Base-by-base conservation (phyloP, 1,140 invertebrate genomes). In the Piezodorus guildinii region DNA sequence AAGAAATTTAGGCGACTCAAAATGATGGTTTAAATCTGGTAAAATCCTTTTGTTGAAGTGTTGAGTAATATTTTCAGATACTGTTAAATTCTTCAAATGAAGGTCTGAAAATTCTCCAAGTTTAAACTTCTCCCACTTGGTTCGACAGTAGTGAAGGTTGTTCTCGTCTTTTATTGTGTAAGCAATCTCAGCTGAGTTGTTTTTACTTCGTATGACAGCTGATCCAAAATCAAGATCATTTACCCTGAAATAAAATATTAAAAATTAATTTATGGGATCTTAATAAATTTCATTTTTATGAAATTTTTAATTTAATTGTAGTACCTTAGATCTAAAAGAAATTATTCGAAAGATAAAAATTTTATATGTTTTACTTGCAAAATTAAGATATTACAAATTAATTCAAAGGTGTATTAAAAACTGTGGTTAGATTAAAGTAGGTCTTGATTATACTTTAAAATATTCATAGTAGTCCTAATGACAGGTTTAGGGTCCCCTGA, bases 1-100 rank as follows among this genome's bases (percentile, higher is more conserved):
- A 21, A 56, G 52, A 25, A 56, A 56, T 56, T 56, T 23, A 25
- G 17, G 52, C 6, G 52, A 23, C 19, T 56, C 23, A 56, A 56
- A 56, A 15, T 25, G 27, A 56, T 56, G 3, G 21, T 56, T 56
- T 16, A 56, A 23, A 5, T 19, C 23, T 21, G 21, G 52, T 25
- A 56, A 25, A 25, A 56, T 56, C 14, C 52, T 9, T 23, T 25
- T 27, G 52, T 56, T 56, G 23, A 56, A 56, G 4, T 56, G 2
- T 27, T 21, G 3, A 9, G 52, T 56, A 6, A 23, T 25, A 25
- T 56, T 25, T 56, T 3, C 3, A 23, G 3, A 27, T 5, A 5
- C 4, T 23, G 14, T 25, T 23, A n/a, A 23, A 23, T 16, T 21
- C 8, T 23, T 5, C 1, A 56, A 8, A 16, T 23, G 6, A 56